Percentiles rank a stretch among this genome's conserved stretches.
These are phyloP conservation scores for Proisotoma minuta DNA, from an alignment of 2,888 invertebrate species.

Conservation along the genomic window DNA sequence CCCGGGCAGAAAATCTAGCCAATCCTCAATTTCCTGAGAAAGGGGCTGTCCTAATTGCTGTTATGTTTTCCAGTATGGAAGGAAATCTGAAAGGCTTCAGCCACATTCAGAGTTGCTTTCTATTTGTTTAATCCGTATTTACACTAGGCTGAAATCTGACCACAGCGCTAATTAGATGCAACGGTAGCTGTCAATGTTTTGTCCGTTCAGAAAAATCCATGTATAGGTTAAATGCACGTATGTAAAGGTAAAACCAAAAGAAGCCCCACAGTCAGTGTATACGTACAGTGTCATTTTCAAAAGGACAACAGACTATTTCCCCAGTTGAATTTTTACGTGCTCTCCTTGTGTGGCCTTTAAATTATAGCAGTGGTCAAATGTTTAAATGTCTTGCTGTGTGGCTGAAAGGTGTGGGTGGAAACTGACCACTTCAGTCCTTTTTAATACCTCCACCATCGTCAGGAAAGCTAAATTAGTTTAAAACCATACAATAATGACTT, in stretches of 20 bases:
- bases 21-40: too few species aligned
- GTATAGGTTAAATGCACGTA: not conserved
- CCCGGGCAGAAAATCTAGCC: too few species aligned
- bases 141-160: too few species aligned
- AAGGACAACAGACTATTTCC: too few species aligned
- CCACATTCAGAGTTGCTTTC: too few species aligned
- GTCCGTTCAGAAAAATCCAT: too few species aligned
- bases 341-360: constrained; percentile 34
- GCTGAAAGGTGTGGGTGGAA: constrained; percentile 36
- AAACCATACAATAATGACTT: constrained; percentile 17
- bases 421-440: constrained; percentile 12
- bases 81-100: too few species aligned
- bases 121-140: too few species aligned
- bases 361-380: constrained; percentile 28
- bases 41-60: too few species aligned
- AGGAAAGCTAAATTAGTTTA: constrained; percentile 12
- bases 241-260: not conserved
- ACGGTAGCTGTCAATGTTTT: not conserved
- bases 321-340: not conserved
- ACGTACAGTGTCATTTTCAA: too few species aligned
- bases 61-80: too few species aligned
- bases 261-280: not conserved
- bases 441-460: constrained; percentile 9
- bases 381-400: constrained; percentile 36
- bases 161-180: not conserved